phyloP scores from a whole-genome alignment of 2,888 invertebrate genomes.

The Orchesellides sinensis region DNA sequence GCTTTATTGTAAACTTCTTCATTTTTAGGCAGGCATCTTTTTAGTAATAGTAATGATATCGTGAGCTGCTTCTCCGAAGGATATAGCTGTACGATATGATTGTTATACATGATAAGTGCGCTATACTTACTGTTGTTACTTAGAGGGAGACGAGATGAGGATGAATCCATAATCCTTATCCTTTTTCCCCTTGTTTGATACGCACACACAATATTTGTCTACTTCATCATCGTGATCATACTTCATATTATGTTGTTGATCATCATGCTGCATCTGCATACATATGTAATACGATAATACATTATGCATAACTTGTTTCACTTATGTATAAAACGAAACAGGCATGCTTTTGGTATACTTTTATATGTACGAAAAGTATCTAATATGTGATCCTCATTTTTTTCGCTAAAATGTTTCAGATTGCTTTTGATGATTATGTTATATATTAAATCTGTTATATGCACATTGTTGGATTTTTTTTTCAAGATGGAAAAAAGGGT shows the following conservation, averaged over 20 bases:
- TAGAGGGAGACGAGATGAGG: no score
- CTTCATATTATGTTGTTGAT: background rate
- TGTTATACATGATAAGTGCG: no score
- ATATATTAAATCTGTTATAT: no score
- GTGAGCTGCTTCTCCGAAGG: background rate
- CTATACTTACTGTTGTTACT: no score
- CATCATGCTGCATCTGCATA: background rate
- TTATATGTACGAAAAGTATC: no score
- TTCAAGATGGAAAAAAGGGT: background rate
- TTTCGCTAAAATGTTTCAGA: background rate
- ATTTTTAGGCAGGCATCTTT: background rate
- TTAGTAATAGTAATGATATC: slow-evolving; percentile 7
- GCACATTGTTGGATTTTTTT: no score
- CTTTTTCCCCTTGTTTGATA: background rate
- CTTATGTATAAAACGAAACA: background rate
- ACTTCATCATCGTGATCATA: slow-evolving; percentile 13
- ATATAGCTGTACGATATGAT: background rate
- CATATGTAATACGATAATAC: background rate
- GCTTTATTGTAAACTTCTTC: background rate
- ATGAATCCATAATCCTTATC: slow-evolving; percentile 13
- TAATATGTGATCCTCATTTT: background rate
- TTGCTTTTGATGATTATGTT: background rate
- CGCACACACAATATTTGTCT: background rate
- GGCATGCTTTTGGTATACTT: background rate
- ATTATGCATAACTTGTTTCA: slow-evolving; percentile 16